Base-by-base conservation (phyloP, 2,797 vertebrate species). In the Argya squamiceps region DNA sequence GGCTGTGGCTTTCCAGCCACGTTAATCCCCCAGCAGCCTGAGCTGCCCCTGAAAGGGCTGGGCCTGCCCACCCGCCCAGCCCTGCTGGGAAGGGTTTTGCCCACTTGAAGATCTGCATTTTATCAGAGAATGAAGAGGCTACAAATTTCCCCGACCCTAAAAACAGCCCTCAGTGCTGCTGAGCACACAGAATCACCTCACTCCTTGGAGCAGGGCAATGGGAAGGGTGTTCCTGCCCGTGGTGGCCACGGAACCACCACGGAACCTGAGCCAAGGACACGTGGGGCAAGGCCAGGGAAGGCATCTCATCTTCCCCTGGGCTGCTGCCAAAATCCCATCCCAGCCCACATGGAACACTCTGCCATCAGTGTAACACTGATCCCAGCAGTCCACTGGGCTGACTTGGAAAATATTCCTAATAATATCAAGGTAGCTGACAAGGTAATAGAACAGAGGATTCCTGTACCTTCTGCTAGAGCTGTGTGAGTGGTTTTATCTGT, bases 391-490 rank as follows among this genome's bases (percentile, higher is more conserved):
- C 5, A 56, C 68, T 79, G 91, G 56, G 85, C 71, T 92, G 85
- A 92, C 59, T 87, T 95, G 91, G 85, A 94, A 96, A 84, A 95
- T 89, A 88, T 83, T 95, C 89, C 93, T 96, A 92, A 81, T 87
- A 93, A 96, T 80, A 96, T 73, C 58, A 74, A 95, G 71, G 89
- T 92, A 92, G 69, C 46, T 94, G 94, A 91, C 74, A 93, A 96
- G 60, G 70, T 80, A 91, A 80, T 49, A 78, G 58, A 88, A 96
- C 68, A 73, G 50, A 41, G 43, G 64, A 75, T 79, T 89, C 26
- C 41, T 70, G 59, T n/a, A 93, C 70, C 82, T 88, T 89, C 97
- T 95, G 60, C 92, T 95, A 93, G 73, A 94, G 93, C 41, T 58
- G 47, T 68, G 52, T 60, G 73, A 84, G 53, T 65, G 53, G 4